These are phyloP conservation scores for Chinchilla lanigera DNA, from an alignment of 2,113 vertebrate genomes.

Conservation along the genomic window DNA sequence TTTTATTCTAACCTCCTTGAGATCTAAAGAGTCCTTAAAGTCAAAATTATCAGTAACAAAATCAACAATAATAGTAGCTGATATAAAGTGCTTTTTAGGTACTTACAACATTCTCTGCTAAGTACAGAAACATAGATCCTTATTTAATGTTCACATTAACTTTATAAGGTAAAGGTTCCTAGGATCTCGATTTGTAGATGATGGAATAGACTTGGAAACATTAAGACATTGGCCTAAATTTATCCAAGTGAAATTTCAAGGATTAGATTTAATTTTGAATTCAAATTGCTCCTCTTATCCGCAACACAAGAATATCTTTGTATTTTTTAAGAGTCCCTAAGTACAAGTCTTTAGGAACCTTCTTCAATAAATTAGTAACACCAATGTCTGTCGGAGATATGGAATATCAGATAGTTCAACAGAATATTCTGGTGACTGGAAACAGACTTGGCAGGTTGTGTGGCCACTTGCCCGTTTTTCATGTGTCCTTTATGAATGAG, in stretches of 20 bases:
- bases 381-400: not conserved
- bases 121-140: not conserved
- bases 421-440: not conserved
- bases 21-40: not conserved
- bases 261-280: not conserved
- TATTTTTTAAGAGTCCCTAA: not conserved
- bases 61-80: not conserved
- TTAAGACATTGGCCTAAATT: not conserved
- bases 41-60: not conserved
- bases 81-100: not conserved
- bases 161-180: not conserved
- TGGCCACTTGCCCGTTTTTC: not conserved
- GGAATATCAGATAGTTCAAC: rapidly evolving
- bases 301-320: not conserved
- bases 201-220: not conserved
- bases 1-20: conserved; percentile 19
- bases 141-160: rapidly evolving
- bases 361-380: not conserved
- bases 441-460: not conserved
- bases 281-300: not conserved
- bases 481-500: not conserved
- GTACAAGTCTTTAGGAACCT: not conserved
- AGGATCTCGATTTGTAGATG: not conserved
- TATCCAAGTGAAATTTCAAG: not conserved
- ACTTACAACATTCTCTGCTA: not conserved